These are phyloP conservation scores for Holocentrus rufus DNA, from an alignment of 2,797 vertebrate genomes.

Conservation along the genomic window DNA sequence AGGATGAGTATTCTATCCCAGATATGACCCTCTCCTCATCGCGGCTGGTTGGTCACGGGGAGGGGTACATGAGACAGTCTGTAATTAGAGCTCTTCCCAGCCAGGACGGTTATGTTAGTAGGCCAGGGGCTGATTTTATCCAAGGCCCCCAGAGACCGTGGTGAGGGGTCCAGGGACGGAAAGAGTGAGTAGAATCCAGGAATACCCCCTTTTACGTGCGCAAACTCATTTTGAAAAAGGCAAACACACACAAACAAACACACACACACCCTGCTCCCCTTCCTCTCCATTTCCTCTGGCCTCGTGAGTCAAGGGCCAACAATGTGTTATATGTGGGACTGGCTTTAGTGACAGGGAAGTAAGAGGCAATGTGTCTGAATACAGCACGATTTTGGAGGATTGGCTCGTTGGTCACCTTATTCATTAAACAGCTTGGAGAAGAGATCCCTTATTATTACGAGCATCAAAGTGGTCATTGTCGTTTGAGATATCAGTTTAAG, in stretches of 20 bases:
- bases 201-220: slow-evolving; percentile 44
- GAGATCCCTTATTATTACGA: no score
- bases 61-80: slow-evolving; percentile 21
- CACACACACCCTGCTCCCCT: slow-evolving; percentile 44
- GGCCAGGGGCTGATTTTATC: slow-evolving; percentile 64
- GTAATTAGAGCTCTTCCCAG: slow-evolving; percentile 33
- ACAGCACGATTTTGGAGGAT: no score
- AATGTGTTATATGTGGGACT: slow-evolving; percentile 25
- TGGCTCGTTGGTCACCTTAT: no score
- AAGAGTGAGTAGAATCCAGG: slow-evolving; percentile 43
- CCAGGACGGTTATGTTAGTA: neutral
- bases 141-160: slow-evolving; percentile 38
- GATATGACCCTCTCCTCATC: slow-evolving; percentile 51
- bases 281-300: slow-evolving; percentile 54
- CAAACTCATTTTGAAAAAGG: slow-evolving; percentile 17
- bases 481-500: no score
- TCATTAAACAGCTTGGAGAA: no score
- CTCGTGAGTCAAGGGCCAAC: slow-evolving; percentile 37
- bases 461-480: no score
- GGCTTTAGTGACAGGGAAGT: neutral
- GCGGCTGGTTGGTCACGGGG: slow-evolving; percentile 17
- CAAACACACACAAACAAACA: slow-evolving; percentile 43
- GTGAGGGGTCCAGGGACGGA: slow-evolving; percentile 40
- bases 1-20: slow-evolving; percentile 40
- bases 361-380: neutral